Conservation (phyloP, 2,113 vertebrate genomes). For the Marmota monax region DNA sequence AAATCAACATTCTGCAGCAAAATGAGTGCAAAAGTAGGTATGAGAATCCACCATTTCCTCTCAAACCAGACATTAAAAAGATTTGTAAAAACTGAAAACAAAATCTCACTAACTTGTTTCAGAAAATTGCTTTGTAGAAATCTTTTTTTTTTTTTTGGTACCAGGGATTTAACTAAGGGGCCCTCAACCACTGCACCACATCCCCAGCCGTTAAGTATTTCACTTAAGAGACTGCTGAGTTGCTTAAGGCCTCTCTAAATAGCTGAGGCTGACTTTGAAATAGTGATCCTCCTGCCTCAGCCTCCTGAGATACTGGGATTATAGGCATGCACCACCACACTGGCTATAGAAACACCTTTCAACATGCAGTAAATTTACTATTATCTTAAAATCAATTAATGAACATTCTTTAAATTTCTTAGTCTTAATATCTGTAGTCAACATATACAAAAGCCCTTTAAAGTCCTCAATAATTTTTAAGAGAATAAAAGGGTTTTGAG, state of each 20-base stretch:
- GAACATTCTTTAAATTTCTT: neutral
- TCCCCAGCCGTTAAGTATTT: too few species aligned
- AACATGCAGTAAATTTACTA: neutral
- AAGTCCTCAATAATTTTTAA: neutral
- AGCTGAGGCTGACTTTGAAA: too few species aligned
- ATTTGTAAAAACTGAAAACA: neutral
- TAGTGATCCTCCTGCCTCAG: too few species aligned
- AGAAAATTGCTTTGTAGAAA: neutral
- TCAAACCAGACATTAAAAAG: neutral
- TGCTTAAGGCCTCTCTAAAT: too few species aligned
- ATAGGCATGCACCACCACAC: too few species aligned
- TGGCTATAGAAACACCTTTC: conserved; percentile 23
- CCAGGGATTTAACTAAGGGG: too few species aligned
- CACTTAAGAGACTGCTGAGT: too few species aligned
- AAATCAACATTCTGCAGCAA: neutral
- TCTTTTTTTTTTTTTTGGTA: too few species aligned
- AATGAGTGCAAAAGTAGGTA: neutral
- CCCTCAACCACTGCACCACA: too few species aligned
- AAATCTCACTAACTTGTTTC: conserved; percentile 28
- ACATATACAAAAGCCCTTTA: conserved; percentile 49
- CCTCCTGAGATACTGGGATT: too few species aligned
- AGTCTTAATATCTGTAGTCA: neutral
- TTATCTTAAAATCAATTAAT: neutral
- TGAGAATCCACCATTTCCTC: neutral
- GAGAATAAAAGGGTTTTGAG: neutral